Conservation (phyloP, 2,113 vertebrate species). For the Etheostoma spectabile region DNA sequence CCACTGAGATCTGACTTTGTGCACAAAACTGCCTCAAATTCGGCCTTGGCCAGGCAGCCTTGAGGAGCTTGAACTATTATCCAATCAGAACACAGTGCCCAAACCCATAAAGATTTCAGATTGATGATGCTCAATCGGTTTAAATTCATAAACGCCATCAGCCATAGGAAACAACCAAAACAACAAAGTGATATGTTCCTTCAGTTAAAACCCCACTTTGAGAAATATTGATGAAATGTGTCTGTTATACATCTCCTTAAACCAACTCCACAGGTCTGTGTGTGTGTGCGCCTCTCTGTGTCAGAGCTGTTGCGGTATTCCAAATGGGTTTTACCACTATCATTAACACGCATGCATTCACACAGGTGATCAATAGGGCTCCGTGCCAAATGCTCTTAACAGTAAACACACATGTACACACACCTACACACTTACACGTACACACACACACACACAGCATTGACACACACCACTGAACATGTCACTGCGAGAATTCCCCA, state of each 20-base stretch:
- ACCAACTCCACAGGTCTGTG: slow-evolving; percentile 3
- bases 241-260: slow-evolving; percentile 15
- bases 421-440: neutral
- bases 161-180: neutral
- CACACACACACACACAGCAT: slow-evolving; percentile 9
- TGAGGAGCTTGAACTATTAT: neutral
- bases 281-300: neutral
- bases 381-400: slow-evolving; percentile 36
- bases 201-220: neutral
- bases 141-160: neutral
- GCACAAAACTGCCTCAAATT: neutral
- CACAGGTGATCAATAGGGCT: slow-evolving; percentile 17
- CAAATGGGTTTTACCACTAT: neutral
- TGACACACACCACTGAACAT: slow-evolving; percentile 7
- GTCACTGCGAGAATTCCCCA: slow-evolving; percentile 42
- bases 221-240: neutral
- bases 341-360: neutral
- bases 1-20: neutral
- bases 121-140: neutral
- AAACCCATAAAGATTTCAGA: neutral
- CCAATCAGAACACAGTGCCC: neutral
- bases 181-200: neutral
- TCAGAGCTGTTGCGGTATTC: slow-evolving; percentile 16
- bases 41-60: neutral
- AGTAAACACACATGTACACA: slow-evolving; percentile 4